Base-by-base conservation (phyloP, 2,888 invertebrate species). In the Caenorhabditis sp. region DNA sequence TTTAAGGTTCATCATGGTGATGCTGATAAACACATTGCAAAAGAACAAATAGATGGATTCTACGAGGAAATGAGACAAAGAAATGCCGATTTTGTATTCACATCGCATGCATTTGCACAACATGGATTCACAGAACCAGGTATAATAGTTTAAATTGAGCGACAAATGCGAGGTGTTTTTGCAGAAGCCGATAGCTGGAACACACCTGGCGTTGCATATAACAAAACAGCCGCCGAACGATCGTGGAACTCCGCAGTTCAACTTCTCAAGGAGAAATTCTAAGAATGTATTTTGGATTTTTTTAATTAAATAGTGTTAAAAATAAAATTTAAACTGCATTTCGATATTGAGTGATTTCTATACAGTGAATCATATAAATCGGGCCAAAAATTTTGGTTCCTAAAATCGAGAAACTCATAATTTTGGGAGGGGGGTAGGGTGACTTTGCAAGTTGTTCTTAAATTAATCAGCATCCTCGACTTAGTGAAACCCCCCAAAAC, bases 41-140 rank as follows among this genome's bases (percentile, higher is more conserved):
- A 79, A 54, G 75, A 67, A 17, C 25, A 74, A 62, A 68, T 82
- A 21, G 68, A 70, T 27, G 72, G 27, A 12, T 77, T 85, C 63
- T 71, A 78, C 54, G 67, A 76, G 8, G 83, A 83, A 66, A 76
- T 84, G 76, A 68, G 81, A 59, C 67, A 56, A 1, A 69, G 84
- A 54, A 77, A 81, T 26, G 82, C 83, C 23, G 85, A 85, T 63
- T 85, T 78, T 67, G 60, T 70, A n/a, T 85, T 84, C 63, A 60
- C 72, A 36, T 63, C 63, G 38, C 79, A 85, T 66, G 78, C 81
- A 38, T 67, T 83, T 54, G 85, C 85, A 14, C 65, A 67, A 50
- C 85, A 85, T 59, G 77, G 76, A 21, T 85, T 85, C 65, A 85
- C 85, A 36, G 72, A 80, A 59, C 77, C 77, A 8, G 57, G 64